phyloP scores from a whole-genome alignment of 2,113 vertebrate species.

The Chaetodon auriga region DNA sequence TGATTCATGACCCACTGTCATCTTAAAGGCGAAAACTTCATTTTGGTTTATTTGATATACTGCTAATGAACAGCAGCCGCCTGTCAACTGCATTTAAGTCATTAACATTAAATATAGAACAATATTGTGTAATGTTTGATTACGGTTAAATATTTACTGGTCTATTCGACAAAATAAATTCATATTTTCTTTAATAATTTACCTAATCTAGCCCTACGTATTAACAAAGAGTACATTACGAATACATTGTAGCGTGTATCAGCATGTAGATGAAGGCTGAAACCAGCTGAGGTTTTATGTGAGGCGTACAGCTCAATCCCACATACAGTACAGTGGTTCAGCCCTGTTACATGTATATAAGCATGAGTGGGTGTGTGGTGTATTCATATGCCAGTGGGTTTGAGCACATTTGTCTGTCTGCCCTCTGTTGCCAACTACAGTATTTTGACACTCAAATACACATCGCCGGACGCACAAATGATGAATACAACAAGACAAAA shows the following conservation, averaged over 20 bases:
- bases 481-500: conserved; percentile 40
- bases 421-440: conserved; percentile 46
- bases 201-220: conserved; percentile 40
- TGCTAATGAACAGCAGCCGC: conserved; percentile 40
- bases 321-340: conserved; percentile 69
- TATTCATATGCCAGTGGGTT: conserved; percentile 68
- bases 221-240: conserved; percentile 46
- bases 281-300: conserved; percentile 61
- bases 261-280: conserved; percentile 58
- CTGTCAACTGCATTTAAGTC: conserved; percentile 36
- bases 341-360: conserved; percentile 61
- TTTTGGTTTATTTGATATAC: conserved; percentile 56
- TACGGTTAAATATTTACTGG: conserved; percentile 50
- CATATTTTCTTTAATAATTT: conserved; percentile 55
- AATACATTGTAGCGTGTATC: conserved; percentile 42
- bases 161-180: conserved; percentile 64
- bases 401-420: conserved; percentile 65
- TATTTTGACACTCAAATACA: conserved; percentile 49
- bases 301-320: conserved; percentile 56
- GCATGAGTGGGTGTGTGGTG: conserved; percentile 64
- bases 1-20: conserved; percentile 63
- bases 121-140: conserved; percentile 50
- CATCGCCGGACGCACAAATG: conserved; percentile 29
- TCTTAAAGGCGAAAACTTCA: conserved; percentile 61
- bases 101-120: conserved; percentile 49